Base-by-base conservation (phyloP, 1,140 invertebrate genomes). In the Zophobas morio region DNA sequence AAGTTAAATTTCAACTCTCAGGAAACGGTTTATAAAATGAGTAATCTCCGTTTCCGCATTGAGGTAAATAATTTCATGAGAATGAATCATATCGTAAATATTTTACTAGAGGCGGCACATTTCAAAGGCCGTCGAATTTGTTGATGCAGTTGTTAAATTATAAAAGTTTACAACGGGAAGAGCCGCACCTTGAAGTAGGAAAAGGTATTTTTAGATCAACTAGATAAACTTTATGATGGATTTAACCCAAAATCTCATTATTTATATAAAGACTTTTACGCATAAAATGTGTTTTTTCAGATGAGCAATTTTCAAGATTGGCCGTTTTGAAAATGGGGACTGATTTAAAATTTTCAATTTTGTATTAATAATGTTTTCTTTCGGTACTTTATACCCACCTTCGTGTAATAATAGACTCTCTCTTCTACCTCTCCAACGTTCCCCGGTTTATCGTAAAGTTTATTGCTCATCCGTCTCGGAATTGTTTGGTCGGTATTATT, bases 401-500 rank as follows among this genome's bases (percentile, higher is more conserved):
- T 20, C 20, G 20, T 20, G 20, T 20, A 20, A 42, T 66, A 40
- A 66, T 66, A 66, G 34, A 37, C 42, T 33, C n/a, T 8, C 56
- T 60, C 39, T 42, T 42, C 60, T 42, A 66, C 60, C 60, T 66
- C 60, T 32, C 37, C 42, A 33, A 40, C n/a, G 42, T 66, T 36
- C 60, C 60, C 60, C n/a, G 42, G 60, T 42, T 66, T 32, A n/a
- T 42, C 39, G 6, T 66, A 42, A 42, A 42, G 37, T 66, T 66
- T 66, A 66, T 66, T 66, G 60, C 60, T 66, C 60, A 66, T 66
- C 39, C 60, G 60, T 40, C 39, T 36, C 60, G 32, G 20, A 66
- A 42, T 66, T 42, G 42, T 20, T 66, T 20, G 35, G 57, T 63
- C 57, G 57, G 37, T 20, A 33, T 66, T 66, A 42, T 54, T 34